Base-by-base conservation (phyloP, 2,797 vertebrate species). In the Tapera naevia region DNA sequence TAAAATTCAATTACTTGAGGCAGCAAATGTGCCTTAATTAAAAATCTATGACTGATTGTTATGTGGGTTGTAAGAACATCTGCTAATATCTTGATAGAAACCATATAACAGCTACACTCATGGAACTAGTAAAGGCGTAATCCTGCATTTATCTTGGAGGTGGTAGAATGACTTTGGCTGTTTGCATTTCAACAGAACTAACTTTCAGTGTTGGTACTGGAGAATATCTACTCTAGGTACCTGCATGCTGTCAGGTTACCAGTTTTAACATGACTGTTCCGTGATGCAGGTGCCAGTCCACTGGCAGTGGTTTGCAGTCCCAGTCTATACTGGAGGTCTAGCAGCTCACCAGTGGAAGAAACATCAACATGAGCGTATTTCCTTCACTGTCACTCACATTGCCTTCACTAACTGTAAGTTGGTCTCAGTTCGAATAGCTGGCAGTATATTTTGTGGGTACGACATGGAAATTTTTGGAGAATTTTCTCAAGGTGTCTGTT, bases 1-100 rank as follows among this genome's bases (percentile, higher is more conserved):
- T 78, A 43, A 65, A 5, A 19, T 28, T 39, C 30, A 86, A 35
- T 93, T 94, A 76, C 27, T 61, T 60, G 57, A 30, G 72, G 50
- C 41, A 92, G 48, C 30, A 84, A 93, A 91, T 85, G 28, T 65
- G 50, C 33, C n/a, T 73, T 88, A 37, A 86, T 92, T 91, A 71
- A 78, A 91, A 66, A 27, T 27, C n/a, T 60, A 5, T 83, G n/a
- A 41, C 46, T 66, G 60, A 35, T 81, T 94, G 43, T 91, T 89
- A 33, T 23, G 60, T 27, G 57, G 75, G 11, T 60, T 92, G 89
- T 84, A 66, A 79, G 74, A 89, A 90, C 16, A 39, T 73, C 71
- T 85, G 60, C 30, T 86, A 73, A 35, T 89, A 51, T 58, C 35
- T 64, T 35, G 17, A 64, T 64, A 80, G 45, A 46, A 62, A 15